These are phyloP conservation scores for Bombus waltoni DNA, from an alignment of 1,140 invertebrate genomes.

Conservation along the genomic window DNA sequence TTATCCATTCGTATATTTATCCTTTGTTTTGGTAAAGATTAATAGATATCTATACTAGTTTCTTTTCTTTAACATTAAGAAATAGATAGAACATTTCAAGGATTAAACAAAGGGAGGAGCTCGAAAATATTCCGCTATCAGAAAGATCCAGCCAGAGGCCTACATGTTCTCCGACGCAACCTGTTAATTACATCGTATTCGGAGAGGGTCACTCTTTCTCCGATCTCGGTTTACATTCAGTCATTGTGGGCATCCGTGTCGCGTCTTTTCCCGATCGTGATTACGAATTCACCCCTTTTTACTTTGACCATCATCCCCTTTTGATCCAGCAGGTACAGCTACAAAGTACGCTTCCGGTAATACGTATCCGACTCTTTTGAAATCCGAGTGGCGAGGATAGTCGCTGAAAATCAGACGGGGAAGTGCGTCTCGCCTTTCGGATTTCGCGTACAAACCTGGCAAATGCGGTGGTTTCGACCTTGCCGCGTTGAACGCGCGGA, in stretches of 20 bases:
- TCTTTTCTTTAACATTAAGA: too few relatives aligned
- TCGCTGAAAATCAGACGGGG: not conserved
- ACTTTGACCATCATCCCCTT: slow-evolving; percentile 52
- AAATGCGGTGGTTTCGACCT: slow-evolving; percentile 28
- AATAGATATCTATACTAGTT: too few relatives aligned
- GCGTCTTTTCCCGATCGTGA: not conserved
- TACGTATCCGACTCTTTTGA: slow-evolving; percentile 45
- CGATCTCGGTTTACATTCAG: not conserved
- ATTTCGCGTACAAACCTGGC: slow-evolving; percentile 11
- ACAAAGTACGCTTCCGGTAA: slow-evolving; percentile 35
- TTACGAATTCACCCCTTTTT: slow-evolving; percentile 53
- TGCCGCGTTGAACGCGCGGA: not conserved
- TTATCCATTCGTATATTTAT: too few relatives aligned
- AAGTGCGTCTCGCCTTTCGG: not conserved
- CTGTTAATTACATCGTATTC: not conserved
- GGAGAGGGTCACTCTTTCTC: not conserved
- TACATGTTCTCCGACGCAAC: not conserved
- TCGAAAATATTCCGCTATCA: not conserved
- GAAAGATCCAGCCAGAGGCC: not conserved
- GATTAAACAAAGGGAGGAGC: too few relatives aligned
- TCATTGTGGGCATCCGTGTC: not conserved
- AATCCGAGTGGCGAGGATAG: not conserved
- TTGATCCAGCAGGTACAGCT: slow-evolving; percentile 42
- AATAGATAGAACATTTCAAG: too few relatives aligned
- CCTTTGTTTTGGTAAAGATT: too few relatives aligned